phyloP scores from a whole-genome alignment of 2,113 vertebrate species.

The Phasianus colchicus region DNA sequence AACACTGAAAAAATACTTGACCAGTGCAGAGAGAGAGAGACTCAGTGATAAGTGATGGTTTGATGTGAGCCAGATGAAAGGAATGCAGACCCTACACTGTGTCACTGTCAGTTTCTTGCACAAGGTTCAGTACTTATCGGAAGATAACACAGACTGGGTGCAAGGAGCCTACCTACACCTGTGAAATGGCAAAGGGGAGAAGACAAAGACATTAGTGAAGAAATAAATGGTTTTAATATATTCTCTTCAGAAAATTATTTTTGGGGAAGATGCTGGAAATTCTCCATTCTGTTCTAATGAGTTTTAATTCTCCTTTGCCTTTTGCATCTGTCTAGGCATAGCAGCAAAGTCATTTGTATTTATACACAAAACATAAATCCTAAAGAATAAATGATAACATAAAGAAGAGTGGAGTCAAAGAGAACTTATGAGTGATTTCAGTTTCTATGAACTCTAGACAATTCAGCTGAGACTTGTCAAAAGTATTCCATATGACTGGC shows the following conservation, averaged over 20 bases:
- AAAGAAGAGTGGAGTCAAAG: background rate
- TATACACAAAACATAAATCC: background rate
- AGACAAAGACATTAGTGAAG: background rate
- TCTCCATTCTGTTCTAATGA: background rate
- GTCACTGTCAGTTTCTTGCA: background rate
- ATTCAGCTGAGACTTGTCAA: background rate
- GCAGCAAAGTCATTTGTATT: background rate
- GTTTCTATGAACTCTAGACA: background rate
- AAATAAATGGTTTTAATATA: background rate
- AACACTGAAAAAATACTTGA: background rate
- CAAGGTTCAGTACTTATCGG: background rate
- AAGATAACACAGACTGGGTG: background rate
- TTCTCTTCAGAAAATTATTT: background rate
- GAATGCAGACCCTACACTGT: accelerated
- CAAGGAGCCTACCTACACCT: background rate
- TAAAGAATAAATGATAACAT: background rate
- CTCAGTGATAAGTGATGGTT: background rate
- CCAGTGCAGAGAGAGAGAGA: background rate
- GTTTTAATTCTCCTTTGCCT: background rate
- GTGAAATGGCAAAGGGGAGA: background rate
- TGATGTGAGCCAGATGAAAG: background rate
- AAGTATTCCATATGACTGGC: background rate
- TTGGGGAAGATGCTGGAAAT: background rate
- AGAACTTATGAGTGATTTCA: background rate
- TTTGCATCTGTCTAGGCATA: background rate